phyloP scores from a whole-genome alignment of 2,113 vertebrate genomes.

The Nesogale talazaci region DNA sequence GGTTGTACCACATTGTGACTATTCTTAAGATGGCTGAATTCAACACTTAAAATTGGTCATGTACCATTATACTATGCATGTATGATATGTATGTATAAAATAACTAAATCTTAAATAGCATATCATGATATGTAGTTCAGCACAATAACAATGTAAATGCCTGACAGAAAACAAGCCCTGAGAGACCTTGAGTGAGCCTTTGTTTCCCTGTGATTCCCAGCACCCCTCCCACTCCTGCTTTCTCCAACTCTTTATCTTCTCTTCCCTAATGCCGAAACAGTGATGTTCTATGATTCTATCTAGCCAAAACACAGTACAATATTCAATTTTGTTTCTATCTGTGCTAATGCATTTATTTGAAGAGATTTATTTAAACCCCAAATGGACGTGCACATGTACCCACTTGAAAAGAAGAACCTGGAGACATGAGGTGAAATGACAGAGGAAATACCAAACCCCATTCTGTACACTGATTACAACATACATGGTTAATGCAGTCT shows the following conservation, averaged over 20 bases:
- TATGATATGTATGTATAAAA: too few species aligned
- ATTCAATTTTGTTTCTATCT: neutral
- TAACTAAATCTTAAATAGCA: too few species aligned
- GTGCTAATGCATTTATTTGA: too few species aligned
- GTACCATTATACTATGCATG: neutral
- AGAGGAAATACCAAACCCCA: neutral
- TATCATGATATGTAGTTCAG: neutral
- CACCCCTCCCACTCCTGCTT: neutral
- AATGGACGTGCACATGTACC: neutral
- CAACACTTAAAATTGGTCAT: neutral
- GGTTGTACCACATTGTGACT: neutral
- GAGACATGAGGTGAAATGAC: too few species aligned
- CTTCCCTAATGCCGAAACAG: neutral
- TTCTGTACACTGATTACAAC: neutral
- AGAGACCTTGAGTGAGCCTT: neutral
- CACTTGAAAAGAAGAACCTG: neutral
- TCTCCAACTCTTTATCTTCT: neutral
- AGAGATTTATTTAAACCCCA: neutral
- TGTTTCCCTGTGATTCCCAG: neutral
- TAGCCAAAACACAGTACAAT: neutral
- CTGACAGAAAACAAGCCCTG: neutral
- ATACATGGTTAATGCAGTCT: slow-evolving; percentile 18
- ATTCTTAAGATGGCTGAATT: neutral
- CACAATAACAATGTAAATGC: neutral
- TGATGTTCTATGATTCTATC: neutral